Evolutionary conservation across 2,797 vertebrate genomes (phyloP), one percentile per base, ranked within the genome.

Genomic region (Melanotaenia trifasciata): DNA sequence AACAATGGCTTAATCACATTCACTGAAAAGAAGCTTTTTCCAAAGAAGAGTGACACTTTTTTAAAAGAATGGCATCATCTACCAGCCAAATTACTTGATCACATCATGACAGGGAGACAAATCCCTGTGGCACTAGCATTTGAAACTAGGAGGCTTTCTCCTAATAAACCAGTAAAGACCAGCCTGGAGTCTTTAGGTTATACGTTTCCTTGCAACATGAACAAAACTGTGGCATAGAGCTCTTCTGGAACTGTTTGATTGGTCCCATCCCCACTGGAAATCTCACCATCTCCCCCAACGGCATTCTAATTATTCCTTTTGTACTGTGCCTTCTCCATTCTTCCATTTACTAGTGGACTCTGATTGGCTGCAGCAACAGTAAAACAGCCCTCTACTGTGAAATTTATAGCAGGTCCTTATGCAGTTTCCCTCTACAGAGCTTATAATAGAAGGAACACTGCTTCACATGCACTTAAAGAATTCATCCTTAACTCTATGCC

Each of bases 1-100:
- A 54, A 51, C 18, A 72, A n/a, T 28, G 40, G 53, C 71, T 78
- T 16, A 70, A 65, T 26, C 33, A 56, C 16, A 63, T 56, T n/a
- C 13, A 47, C 54, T 58, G 16, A n/a, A 18, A 62, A 62, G 8
- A 4, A 16, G 13, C 18, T 62, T 64, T 77, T 33, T 76, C 13
- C 11, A 64, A 73, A 81, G 16, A 67, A 62, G 40, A 62, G 11
- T 71, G 0, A 59, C n/a, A 22, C 38, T 40, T n/a, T 54, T 61
- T 26, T 43, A 8, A 61, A 61, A 62, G 18, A 50, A 4, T 58
- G 50, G 28, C 26, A 70, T 33, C 14, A 8, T 70, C 28, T 66
- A 59, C 5, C 9, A 62, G 54, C 40, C 54, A 58, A 40, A 51
- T 36, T 35, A 60, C 56, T 30, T 47, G 12, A 22, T 60, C 20